Percentiles rank a stretch among this genome's conserved stretches.
Conservation (phyloP, 2,113 vertebrate genomes). For the Arenaria interpres region DNA sequence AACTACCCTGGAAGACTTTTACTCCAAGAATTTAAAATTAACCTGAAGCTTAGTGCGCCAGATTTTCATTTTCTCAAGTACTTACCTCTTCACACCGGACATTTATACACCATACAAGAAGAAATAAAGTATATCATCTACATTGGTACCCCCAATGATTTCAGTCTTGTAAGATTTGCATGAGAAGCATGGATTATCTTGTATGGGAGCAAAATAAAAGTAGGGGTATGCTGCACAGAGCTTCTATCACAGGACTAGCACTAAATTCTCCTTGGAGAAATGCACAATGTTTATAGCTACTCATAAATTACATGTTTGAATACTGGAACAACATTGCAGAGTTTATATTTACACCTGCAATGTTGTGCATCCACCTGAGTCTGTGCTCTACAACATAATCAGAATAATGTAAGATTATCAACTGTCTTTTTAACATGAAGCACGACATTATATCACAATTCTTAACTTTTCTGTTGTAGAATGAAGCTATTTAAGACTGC, state of each 20-base stretch:
- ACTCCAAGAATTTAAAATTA: background rate
- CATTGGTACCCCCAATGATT: background rate
- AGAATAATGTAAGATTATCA: background rate
- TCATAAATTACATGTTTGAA: background rate
- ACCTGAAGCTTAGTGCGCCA: background rate
- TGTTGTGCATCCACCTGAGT: background rate
- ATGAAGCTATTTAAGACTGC: background rate
- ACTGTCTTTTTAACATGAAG: background rate
- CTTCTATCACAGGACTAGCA: background rate
- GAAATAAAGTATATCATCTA: background rate
- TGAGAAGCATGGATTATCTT: background rate
- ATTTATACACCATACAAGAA: background rate
- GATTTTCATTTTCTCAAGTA: background rate
- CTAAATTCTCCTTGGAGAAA: background rate
- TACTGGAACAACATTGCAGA: background rate
- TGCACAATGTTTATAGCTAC: background rate
- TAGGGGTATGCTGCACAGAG: fast-evolving
- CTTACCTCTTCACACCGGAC: background rate
- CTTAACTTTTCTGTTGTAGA: background rate
- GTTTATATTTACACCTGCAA: background rate
- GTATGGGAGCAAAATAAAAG: background rate
- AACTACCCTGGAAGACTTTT: background rate
- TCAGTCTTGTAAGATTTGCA: background rate
- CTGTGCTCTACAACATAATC: background rate
- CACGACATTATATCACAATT: fast-evolving